Evolutionary conservation across 2,888 invertebrate genomes (phyloP), one percentile per base, ranked within the genome.

Genomic region (Petrophora chlorosata): DNA sequence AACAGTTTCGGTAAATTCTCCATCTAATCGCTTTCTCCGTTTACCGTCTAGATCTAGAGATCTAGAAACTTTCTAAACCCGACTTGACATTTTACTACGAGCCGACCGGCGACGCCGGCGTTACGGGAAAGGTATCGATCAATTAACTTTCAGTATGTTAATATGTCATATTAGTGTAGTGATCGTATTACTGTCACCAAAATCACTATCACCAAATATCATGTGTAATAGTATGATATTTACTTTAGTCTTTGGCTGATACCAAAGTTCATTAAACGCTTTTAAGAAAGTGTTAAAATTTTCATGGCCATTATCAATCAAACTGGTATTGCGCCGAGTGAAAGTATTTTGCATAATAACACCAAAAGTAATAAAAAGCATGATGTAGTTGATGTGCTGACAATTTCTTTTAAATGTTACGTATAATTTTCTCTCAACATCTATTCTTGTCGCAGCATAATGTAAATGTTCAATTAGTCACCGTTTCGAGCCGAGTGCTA

Each of bases 321-420:
- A 43, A 41, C 47, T 17, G 29, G 47, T 41, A 36, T 35, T 2
- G 25, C 14, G 12, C 33, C 26, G 4, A 47, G 49, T 29, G 49
- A 49, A 49, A 49, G 49, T 43, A n/a, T 28, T 49, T 33, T 42
- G 38, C 41, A 39, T 47, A 41, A 34, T 35, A 38, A 26, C 33
- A 38, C 12, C 33, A 33, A 26, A 13, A 19, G 32, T 28, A 28
- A 23, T 38, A 39, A 42, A 28, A 38, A 28, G 43, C 36, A 26
- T 33, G 38, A 39, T 14, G 28, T 43, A 49, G 43, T 42, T 33
- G 38, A 39, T 14, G 28, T 43, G 43, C 49, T 42, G 22, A 13
- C 33, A n/a, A 28, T 49, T 38, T 43, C 49, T 28, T 42, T 42
- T 26, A 9, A 14, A 29, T 40, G n/a, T 25, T 48, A 42, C 42